Base-by-base conservation (phyloP, 1,140 invertebrate genomes). In the Zophobas atratus region DNA sequence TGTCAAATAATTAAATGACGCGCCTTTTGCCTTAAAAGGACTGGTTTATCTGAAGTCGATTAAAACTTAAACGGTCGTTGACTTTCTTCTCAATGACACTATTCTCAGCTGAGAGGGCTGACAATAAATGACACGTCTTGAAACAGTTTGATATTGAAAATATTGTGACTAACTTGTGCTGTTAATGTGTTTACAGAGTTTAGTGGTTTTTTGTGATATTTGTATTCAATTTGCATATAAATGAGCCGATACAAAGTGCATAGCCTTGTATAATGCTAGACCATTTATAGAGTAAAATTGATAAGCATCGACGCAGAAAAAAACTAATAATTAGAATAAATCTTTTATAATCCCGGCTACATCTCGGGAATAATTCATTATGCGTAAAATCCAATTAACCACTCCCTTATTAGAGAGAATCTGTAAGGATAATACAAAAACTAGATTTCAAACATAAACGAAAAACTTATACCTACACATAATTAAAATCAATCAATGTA, bases 211-310 rank as follows among this genome's bases (percentile, higher is more conserved):
- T 77, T 78, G 77, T 63, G 75, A 60, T 76, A 78, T 78, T 76
- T 73, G 60, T 49, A 78, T 70, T 73, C 73, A 75, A 79, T 80
- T 80, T 80, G 35, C 73, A 80, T 80, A 77, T 71, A 72, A 80
- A 80, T 77, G 79, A 80, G 55, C 43, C 55, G 36, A 80, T 79
- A 74, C 57, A 70, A 80, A 80, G 79, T 80, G 79, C 79, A 79
- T 73, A 80, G 76, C 70, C 77, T 79, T 80, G 79, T 80, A 78
- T 75, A 57, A 20, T 75, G 41, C 39, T 67, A 67, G 60, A 43
- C 60, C 60, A 75, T 60, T 75, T 75, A 60, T 57, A 75, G 51
- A 75, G 60, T 67, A 46, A 55, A 73, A 79, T 79, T 79, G 77
- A 78, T 78, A 75, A 78, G 36, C 41, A 78, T 78, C 77, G 34